Conservation (phyloP, 2,888 invertebrate genomes). For the Omphaloscelis lunosa region DNA sequence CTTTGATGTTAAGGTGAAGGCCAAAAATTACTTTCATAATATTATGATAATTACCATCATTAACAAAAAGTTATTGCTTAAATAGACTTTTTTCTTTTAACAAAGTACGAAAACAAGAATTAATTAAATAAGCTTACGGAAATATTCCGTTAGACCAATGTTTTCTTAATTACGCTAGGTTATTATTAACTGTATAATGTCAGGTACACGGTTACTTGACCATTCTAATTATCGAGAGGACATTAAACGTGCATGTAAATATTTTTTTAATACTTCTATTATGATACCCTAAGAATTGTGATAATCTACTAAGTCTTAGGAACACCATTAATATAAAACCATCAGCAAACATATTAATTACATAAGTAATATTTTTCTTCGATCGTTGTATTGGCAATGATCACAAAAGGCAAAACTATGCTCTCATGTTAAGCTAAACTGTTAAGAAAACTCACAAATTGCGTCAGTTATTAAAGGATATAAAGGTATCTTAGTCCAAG, state of each 20-base stretch:
- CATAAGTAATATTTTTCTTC: not conserved
- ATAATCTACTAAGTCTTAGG: not conserved
- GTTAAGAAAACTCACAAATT: not conserved
- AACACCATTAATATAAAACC: not conserved
- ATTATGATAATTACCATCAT: conserved; percentile 22
- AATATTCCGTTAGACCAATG: not conserved
- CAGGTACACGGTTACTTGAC: not conserved
- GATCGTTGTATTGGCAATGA: not conserved
- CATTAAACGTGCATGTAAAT: not conserved
- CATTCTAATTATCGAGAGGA: not conserved
- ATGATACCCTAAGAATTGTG: not conserved
- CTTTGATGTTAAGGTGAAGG: not conserved
- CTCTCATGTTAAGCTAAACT: not conserved
- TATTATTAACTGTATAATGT: not conserved
- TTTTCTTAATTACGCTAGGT: conserved; percentile 8
- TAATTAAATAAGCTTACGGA: conserved; percentile 15
- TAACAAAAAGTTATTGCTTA: conserved; percentile 26
- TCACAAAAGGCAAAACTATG: not conserved
- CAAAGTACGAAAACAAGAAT: conserved; percentile 10
- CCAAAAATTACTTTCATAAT: conserved; percentile 4
- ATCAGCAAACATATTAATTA: not conserved
- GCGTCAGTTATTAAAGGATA: not conserved
- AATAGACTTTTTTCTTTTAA: conserved; percentile 20
- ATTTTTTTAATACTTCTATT: not conserved
- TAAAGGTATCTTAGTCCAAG: not conserved